Conservation (phyloP, 2,888 invertebrate species). For the Orchesella flavescens region DNA sequence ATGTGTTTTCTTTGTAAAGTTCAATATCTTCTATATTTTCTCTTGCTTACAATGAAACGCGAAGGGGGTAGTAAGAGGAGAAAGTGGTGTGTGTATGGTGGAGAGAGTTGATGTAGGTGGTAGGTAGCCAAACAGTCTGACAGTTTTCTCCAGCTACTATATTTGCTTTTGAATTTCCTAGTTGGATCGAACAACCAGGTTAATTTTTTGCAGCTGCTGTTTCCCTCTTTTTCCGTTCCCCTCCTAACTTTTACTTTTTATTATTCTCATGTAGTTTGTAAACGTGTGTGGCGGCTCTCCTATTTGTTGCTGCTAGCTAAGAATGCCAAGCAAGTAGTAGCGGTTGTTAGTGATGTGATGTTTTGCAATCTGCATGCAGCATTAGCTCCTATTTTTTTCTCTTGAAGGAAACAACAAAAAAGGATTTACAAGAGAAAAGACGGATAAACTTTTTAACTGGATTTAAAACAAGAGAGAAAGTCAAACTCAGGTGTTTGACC, state of each 20-base stretch:
- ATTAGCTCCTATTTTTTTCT: conserved; percentile 5
- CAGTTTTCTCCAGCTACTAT: conserved; percentile 16
- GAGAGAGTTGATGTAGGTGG: not conserved
- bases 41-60: conserved; percentile 1
- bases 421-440: conserved; percentile 24
- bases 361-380: conserved; percentile 41
- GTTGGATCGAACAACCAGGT: conserved; percentile 34
- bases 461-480: conserved; percentile 49
- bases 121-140: conserved; percentile 37
- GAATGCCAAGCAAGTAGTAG: conserved; percentile 8
- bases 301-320: not conserved
- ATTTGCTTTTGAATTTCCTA: conserved; percentile 45
- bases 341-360: conserved; percentile 15
- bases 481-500: conserved; percentile 44
- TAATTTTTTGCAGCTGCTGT: conserved; percentile 33
- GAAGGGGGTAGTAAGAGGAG: not conserved
- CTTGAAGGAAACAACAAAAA: not conserved
- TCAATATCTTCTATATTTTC: conserved; percentile 41
- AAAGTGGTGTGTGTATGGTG: too few relatives aligned
- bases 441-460: conserved; percentile 41
- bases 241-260: not conserved
- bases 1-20: conserved; percentile 65
- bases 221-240: not conserved
- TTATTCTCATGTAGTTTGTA: conserved; percentile 20
- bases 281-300: too few relatives aligned